phyloP scores from a whole-genome alignment of 2,888 invertebrate genomes.

The Pristionchus japonicus region DNA sequence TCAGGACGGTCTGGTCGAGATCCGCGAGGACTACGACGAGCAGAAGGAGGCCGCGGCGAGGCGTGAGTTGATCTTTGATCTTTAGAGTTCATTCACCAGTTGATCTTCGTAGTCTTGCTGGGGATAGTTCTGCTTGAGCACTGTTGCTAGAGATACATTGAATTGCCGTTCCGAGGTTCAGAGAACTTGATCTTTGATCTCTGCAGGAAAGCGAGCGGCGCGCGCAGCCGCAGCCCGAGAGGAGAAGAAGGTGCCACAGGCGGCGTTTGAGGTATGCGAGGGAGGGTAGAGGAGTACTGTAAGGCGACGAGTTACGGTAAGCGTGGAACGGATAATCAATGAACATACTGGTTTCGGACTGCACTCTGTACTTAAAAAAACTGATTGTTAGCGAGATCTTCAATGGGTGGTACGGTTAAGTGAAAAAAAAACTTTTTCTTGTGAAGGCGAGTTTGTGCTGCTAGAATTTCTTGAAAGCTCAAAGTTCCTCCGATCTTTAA shows the following conservation, averaged over 20 bases:
- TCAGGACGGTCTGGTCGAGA: constrained; percentile 32
- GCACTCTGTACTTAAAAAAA: too few species aligned
- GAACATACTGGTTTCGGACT: background rate
- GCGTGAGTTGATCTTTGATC: background rate
- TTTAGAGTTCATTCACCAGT: background rate
- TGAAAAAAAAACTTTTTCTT: too few species aligned
- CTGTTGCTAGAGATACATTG: too few species aligned
- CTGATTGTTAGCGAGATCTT: too few species aligned
- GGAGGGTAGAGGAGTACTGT: background rate
- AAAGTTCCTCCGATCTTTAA: too few species aligned
- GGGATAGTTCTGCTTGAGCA: too few species aligned
- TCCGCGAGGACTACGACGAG: constrained; percentile 43
- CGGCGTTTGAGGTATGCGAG: constrained; percentile 4
- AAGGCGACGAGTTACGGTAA: background rate
- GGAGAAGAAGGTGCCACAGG: constrained; percentile 35
- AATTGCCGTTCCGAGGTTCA: background rate
- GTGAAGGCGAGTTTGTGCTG: too few species aligned
- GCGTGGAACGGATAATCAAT: background rate
- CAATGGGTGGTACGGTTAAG: too few species aligned
- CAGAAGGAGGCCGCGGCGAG: constrained; percentile 40
- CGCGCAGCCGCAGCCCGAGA: background rate
- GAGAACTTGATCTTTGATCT: background rate
- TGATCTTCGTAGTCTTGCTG: background rate
- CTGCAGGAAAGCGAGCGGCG: constrained; percentile 7
- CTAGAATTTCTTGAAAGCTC: too few species aligned